Evolutionary conservation across 2,888 invertebrate species (phyloP).

Genomic region (Toxonevra muliebris): DNA sequence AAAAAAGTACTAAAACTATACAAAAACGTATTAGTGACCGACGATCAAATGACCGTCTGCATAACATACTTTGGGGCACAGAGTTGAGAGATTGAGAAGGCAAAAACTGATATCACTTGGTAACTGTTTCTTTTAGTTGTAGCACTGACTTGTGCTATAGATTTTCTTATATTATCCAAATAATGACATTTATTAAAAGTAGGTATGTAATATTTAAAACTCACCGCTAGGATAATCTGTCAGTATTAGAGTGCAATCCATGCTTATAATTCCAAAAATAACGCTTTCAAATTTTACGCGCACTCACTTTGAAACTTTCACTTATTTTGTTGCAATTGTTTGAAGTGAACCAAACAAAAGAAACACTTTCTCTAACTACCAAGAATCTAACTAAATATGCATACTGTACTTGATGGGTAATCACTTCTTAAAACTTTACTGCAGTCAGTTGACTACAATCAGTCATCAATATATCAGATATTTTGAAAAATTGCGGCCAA

Average conservation of each 20-base stretch:
- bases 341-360: not conserved
- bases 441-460: not conserved
- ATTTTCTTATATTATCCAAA: too few relatives aligned
- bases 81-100: too few relatives aligned
- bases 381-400: not conserved
- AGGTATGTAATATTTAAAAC: slow-evolving; percentile 9
- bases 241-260: slow-evolving; percentile 11
- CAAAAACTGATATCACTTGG: too few relatives aligned
- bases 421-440: not conserved
- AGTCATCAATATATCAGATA: not conserved
- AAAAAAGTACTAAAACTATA: too few relatives aligned
- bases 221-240: slow-evolving; percentile 41
- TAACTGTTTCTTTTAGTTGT: too few relatives aligned
- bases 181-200: too few relatives aligned
- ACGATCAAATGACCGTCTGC: too few relatives aligned
- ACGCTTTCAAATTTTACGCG: too few relatives aligned
- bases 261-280: too few relatives aligned
- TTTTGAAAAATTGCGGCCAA: slow-evolving; percentile 6
- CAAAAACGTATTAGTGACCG: too few relatives aligned
- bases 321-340: slow-evolving; percentile 2
- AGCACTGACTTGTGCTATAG: too few relatives aligned
- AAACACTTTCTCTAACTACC: not conserved
- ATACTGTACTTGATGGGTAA: not conserved
- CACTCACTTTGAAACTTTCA: not conserved
- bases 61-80: too few relatives aligned